These are phyloP conservation scores for Labeo calbasu DNA, from an alignment of 2,797 vertebrate genomes.

Conservation along the genomic window DNA sequence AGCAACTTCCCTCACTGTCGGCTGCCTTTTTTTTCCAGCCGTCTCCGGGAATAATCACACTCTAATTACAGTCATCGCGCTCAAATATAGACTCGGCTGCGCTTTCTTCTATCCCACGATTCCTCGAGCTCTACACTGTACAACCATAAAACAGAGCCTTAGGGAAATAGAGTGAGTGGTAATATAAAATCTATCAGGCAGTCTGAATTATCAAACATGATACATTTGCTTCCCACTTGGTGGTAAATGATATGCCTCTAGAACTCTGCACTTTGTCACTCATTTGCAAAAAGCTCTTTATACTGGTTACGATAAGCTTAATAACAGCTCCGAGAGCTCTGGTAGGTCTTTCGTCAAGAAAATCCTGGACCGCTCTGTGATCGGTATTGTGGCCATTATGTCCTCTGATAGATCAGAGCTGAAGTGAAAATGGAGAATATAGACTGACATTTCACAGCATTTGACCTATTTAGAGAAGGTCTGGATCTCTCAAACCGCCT, in stretches of 20 bases:
- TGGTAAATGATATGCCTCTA: slow-evolving; percentile 43
- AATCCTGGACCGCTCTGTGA: not conserved
- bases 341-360: not conserved
- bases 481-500: not conserved
- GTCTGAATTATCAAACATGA: slow-evolving; percentile 45
- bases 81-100: slow-evolving; percentile 51
- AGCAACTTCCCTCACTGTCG: slow-evolving; percentile 49
- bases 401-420: slow-evolving; percentile 28
- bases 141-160: slow-evolving; percentile 32
- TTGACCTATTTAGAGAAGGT: slow-evolving; percentile 11
- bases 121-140: slow-evolving; percentile 40
- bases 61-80: slow-evolving; percentile 55
- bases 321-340: slow-evolving; percentile 22
- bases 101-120: slow-evolving; percentile 27
- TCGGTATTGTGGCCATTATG: slow-evolving; percentile 8
- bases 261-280: slow-evolving; percentile 36
- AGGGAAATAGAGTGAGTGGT: slow-evolving; percentile 42
- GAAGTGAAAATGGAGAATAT: slow-evolving; percentile 2
- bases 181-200: slow-evolving; percentile 48
- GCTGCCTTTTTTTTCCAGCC: slow-evolving; percentile 46
- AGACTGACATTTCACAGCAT: slow-evolving; percentile 10
- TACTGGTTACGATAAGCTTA: slow-evolving; percentile 11
- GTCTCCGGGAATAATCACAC: slow-evolving; percentile 54
- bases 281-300: slow-evolving; percentile 30
- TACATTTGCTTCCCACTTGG: slow-evolving; percentile 37